Percentiles rank a stretch among this genome's conserved stretches.
These are phyloP conservation scores for Hirtodrosophila duncani DNA, from an alignment of 2,888 invertebrate genomes.

Conservation along the genomic window DNA sequence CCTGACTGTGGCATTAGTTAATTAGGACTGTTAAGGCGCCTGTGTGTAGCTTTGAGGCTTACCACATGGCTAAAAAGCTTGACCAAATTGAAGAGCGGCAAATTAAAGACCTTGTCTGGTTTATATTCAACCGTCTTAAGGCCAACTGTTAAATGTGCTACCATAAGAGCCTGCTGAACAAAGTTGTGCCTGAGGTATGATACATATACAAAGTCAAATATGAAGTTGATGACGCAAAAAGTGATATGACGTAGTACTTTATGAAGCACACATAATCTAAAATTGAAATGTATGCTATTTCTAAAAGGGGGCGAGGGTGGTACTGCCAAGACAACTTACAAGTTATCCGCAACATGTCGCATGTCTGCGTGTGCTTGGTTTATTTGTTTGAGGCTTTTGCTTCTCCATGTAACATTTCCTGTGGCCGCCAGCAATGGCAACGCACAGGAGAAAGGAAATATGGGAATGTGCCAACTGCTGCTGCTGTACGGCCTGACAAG, in stretches of 20 bases:
- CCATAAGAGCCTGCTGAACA: background rate
- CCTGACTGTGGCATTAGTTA: conserved; percentile 52
- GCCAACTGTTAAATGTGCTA: background rate
- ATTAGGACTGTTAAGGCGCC: conserved; percentile 40
- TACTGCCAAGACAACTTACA: conserved; percentile 45
- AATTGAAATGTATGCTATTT: conserved; percentile 65
- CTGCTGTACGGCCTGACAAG: conserved; percentile 62
- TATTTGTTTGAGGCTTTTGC: conserved; percentile 51
- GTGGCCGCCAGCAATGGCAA: conserved; percentile 34
- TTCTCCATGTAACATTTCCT: conserved; percentile 59
- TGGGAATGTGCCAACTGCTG: conserved; percentile 54
- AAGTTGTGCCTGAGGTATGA: background rate
- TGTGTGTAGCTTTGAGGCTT: conserved; percentile 16
- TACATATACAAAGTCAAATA: conserved; percentile 26
- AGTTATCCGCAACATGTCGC: conserved; percentile 47
- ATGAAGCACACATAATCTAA: conserved; percentile 62
- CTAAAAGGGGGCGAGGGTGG: conserved; percentile 6
- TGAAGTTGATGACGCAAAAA: conserved; percentile 17
- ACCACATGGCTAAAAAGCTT: conserved; percentile 30
- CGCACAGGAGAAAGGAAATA: conserved; percentile 1
- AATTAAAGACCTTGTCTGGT: conserved; percentile 16
- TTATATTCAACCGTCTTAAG: background rate
- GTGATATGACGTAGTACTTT: conserved; percentile 55
- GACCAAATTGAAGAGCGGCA: background rate
- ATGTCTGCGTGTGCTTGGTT: conserved; percentile 28